A percentile compares a stretch with the other conserved stretches of the same genome.
Evolutionary conservation across 2,888 invertebrate genomes (phyloP).

Genomic region (Epinotia ramella): DNA sequence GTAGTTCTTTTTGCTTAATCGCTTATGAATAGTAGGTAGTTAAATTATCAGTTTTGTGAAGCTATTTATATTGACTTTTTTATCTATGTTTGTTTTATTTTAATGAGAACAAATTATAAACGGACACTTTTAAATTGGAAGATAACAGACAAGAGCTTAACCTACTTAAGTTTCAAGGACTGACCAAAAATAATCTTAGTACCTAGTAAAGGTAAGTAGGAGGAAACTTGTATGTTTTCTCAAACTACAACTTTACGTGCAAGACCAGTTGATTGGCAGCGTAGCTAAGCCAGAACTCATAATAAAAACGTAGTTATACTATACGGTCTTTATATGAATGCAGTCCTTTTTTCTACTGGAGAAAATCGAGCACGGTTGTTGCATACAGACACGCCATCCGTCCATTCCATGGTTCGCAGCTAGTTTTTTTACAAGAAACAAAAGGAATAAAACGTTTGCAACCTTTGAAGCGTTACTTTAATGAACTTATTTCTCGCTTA

Average conservation of each 20-base stretch:
- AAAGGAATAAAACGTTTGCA: slow-evolving; percentile 22
- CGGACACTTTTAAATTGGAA: no score
- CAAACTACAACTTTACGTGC: slow-evolving; percentile 29
- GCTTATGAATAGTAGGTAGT: not conserved
- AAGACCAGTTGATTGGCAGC: slow-evolving; percentile 17
- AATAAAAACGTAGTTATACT: not conserved
- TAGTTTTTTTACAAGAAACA: slow-evolving; percentile 16
- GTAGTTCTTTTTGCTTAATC: no score
- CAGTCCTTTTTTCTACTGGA: slow-evolving; percentile 12
- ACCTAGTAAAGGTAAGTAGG: not conserved
- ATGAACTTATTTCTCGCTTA: slow-evolving; percentile 12
- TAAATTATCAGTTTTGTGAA: not conserved
- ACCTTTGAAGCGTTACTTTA: slow-evolving; percentile 28
- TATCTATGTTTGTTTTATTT: not conserved
- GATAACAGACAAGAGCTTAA: no score
- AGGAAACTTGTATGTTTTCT: slow-evolving; percentile 10
- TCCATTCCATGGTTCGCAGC: slow-evolving; percentile 16
- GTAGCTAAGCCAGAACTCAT: not conserved
- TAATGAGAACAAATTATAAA: not conserved
- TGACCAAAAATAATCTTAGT: no score
- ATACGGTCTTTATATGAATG: not conserved
- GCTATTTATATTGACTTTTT: not conserved
- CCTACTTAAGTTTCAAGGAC: no score
- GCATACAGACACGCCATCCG: slow-evolving; percentile 34
- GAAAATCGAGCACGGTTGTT: not conserved